A percentile compares a stretch with the other conserved stretches of the same genome.
phyloP scores from a whole-genome alignment of 2,888 invertebrate genomes.

The Allygus modestus region DNA sequence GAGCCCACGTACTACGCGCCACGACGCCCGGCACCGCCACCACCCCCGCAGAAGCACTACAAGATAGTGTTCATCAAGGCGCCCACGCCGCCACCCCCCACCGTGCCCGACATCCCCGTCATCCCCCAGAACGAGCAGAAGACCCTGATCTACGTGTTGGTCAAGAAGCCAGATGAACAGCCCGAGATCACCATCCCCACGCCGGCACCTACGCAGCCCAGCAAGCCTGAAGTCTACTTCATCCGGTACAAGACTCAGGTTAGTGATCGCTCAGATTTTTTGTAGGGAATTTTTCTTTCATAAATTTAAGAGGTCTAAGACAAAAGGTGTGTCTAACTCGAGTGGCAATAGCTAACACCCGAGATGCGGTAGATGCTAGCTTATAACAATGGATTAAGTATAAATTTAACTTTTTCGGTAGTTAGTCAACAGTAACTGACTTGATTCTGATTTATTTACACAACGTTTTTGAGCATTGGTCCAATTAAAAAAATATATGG shows the following conservation, averaged over 20 bases:
- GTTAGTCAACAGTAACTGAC: too few species aligned
- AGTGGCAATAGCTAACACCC: too few species aligned
- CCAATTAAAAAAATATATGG: too few species aligned
- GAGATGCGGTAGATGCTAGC: too few species aligned
- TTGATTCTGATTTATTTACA: too few species aligned
- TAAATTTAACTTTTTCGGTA: too few species aligned
- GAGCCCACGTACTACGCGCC: constrained; percentile 86
- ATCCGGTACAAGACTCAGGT: constrained; percentile 93
- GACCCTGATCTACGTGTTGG: constrained; percentile 91
- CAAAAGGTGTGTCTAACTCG: too few species aligned
- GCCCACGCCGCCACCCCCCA: constrained; percentile 76
- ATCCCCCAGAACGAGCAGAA: constrained; percentile 92
- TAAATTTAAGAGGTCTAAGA: not conserved
- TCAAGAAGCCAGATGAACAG: constrained; percentile 92
- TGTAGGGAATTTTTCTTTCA: too few species aligned
- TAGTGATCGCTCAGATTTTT: constrained; percentile 70
- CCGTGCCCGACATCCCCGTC: constrained; percentile 75
- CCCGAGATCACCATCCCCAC: constrained; percentile 88
- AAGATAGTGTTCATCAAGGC: constrained; percentile 91
- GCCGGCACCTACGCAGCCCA: constrained; percentile 89
- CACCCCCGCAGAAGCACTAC: constrained; percentile 87
- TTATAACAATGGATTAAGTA: too few species aligned
- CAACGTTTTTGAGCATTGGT: too few species aligned
- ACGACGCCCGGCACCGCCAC: constrained; percentile 77
- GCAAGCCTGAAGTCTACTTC: constrained; percentile 94